These are phyloP conservation scores for Dipodomys merriami DNA, from an alignment of 2,113 vertebrate genomes.

Conservation along the genomic window DNA sequence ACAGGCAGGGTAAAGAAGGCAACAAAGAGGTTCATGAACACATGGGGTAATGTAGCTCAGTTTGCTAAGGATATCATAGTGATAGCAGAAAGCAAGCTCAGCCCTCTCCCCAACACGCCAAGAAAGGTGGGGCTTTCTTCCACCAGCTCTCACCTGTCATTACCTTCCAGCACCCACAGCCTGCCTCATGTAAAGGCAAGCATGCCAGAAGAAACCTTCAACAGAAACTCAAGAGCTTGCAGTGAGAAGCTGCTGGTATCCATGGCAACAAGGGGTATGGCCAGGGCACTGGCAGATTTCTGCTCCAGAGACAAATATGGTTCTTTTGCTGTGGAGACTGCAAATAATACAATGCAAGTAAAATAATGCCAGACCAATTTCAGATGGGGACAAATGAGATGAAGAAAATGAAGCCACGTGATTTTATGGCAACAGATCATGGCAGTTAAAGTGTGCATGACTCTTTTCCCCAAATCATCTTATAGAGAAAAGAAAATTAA, in stretches of 20 bases:
- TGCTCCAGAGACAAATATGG: constrained; percentile 1
- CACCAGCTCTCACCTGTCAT: neutral
- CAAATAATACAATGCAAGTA: constrained; percentile 14
- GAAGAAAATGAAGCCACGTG: neutral
- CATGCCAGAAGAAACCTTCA: neutral
- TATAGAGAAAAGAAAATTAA: neutral
- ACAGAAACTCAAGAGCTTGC: constrained; percentile 23
- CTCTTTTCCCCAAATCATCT: neutral
- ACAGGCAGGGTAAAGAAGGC: neutral
- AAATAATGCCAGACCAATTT: neutral
- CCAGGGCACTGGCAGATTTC: neutral
- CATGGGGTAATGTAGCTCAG: neutral
- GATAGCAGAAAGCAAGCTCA: neutral
- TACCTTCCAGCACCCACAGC: neutral
- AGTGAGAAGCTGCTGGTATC: constrained; percentile 25
- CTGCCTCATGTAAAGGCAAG: neutral
- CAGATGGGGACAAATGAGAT: neutral
- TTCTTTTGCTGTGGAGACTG: neutral
- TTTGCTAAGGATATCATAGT: neutral
- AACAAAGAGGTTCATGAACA: neutral
- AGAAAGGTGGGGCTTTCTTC: neutral
- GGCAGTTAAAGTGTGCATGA: neutral
- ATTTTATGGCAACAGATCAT: neutral
- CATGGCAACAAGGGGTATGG: constrained; percentile 57
- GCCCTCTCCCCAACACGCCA: neutral